Percentiles rank a stretch among this genome's conserved stretches.
These are phyloP conservation scores for Dromas ardeola DNA, from an alignment of 2,113 vertebrate species.

Conservation along the genomic window DNA sequence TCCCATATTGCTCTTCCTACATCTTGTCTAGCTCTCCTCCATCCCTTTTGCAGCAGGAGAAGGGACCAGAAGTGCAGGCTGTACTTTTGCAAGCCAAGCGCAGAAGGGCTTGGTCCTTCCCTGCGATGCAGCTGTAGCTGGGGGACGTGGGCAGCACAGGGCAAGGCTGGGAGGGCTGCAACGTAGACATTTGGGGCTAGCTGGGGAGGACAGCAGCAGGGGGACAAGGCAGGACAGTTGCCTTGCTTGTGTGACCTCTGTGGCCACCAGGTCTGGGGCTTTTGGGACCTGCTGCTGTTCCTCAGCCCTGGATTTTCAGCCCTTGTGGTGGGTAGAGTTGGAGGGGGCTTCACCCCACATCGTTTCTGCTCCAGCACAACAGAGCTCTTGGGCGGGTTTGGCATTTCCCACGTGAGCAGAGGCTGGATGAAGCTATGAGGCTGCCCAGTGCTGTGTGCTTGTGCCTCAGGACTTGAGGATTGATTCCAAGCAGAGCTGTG, in stretches of 20 bases:
- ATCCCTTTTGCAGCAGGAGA: neutral
- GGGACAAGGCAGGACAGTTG: neutral
- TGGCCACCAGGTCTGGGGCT: neutral
- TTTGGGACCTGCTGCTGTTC: neutral
- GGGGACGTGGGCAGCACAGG: accelerated
- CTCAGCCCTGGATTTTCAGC: neutral
- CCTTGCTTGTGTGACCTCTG: neutral
- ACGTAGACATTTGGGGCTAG: neutral
- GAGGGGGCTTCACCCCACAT: neutral
- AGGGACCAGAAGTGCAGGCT: neutral
- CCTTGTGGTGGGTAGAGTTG: neutral
- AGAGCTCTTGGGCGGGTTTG: neutral
- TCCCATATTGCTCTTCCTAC: neutral
- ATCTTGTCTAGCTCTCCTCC: neutral
- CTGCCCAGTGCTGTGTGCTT: neutral
- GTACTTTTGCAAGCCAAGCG: neutral
- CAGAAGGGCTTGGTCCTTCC: accelerated
- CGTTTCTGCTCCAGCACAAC: neutral
- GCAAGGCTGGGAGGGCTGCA: accelerated
- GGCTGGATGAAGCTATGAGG: neutral
- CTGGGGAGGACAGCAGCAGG: accelerated
- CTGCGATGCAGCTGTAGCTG: neutral
- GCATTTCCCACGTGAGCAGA: neutral
- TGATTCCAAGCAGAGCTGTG: neutral
- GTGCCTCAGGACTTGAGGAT: neutral